These are phyloP conservation scores for Synergus umbraculus DNA, from an alignment of 2,888 invertebrate genomes.

Conservation along the genomic window DNA sequence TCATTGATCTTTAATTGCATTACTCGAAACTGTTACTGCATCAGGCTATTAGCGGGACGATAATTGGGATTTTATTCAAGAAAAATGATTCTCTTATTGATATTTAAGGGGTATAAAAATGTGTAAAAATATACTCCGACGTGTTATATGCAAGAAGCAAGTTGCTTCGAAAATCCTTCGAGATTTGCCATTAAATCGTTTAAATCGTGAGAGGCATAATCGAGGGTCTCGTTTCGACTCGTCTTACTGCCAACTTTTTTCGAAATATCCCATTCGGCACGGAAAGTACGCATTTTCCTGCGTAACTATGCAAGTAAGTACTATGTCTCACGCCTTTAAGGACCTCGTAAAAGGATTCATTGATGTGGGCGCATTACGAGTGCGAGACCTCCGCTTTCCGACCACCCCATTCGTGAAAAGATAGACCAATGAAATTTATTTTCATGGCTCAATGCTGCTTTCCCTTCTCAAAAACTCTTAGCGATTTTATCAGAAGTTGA, in stretches of 20 bases:
- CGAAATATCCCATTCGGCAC: constrained; percentile 24
- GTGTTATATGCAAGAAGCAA: background rate
- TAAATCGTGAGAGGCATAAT: constrained; percentile 26
- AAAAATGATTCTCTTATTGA: background rate
- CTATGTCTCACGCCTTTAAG: constrained; percentile 36
- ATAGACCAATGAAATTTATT: constrained; percentile 31
- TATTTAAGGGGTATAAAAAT: background rate
- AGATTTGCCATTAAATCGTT: constrained; percentile 35
- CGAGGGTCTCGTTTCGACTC: constrained; percentile 25
- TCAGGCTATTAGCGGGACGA: background rate
- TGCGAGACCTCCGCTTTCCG: constrained; percentile 17
- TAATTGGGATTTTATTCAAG: background rate
- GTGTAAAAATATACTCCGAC: background rate
- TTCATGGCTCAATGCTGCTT: constrained; percentile 10
- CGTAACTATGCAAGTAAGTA: constrained; percentile 40
- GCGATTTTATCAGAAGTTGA: constrained; percentile 6
- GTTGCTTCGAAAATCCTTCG: constrained; percentile 10
- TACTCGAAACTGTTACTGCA: background rate
- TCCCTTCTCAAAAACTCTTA: background rate
- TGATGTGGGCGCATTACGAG: constrained; percentile 33
- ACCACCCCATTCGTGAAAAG: constrained; percentile 21
- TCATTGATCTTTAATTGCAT: constrained; percentile 7
- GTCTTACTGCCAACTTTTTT: constrained; percentile 35
- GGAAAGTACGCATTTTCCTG: constrained; percentile 28
- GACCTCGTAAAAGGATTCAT: constrained; percentile 39